A percentile compares a stretch with the other conserved stretches of the same genome.
These are phyloP conservation scores for Fratercula arctica DNA, from an alignment of 2,797 vertebrate species.

Conservation along the genomic window DNA sequence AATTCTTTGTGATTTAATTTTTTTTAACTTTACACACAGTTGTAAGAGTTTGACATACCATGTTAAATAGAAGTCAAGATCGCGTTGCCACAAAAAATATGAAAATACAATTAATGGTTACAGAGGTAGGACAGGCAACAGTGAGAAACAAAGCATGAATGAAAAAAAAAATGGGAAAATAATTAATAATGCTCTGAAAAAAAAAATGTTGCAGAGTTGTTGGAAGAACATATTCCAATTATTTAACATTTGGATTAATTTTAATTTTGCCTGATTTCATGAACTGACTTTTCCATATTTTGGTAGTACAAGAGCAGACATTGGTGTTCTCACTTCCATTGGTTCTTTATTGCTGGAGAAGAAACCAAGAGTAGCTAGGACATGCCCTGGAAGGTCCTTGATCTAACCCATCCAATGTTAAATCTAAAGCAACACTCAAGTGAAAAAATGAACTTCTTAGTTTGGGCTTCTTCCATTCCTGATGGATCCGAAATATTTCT, in stretches of 20 bases:
- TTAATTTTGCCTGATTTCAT: not conserved
- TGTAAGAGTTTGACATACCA: fast-evolving
- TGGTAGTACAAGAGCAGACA: not conserved
- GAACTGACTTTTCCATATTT: not conserved
- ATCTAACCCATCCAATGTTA: not conserved
- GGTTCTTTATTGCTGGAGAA: not conserved
- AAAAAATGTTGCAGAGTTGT: not conserved
- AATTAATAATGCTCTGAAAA: not conserved
- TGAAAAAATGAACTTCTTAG: not conserved
- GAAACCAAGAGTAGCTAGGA: not conserved
- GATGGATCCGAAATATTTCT: not conserved
- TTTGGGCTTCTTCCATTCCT: not conserved
- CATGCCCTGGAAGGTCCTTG: not conserved
- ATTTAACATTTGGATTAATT: not conserved
- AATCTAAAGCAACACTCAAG: not conserved
- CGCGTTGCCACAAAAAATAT: not conserved
- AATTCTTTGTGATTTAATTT: not conserved
- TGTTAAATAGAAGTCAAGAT: not conserved
- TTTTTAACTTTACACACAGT: not conserved
- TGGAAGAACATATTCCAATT: not conserved
- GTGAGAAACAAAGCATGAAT: not conserved
- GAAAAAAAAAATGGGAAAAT: not conserved
- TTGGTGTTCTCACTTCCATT: not conserved
- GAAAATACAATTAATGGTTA: not conserved
- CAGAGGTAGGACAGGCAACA: not conserved